Evolutionary conservation across 2,888 invertebrate species (phyloP).

Genomic region (Nyleta sp.): DNA sequence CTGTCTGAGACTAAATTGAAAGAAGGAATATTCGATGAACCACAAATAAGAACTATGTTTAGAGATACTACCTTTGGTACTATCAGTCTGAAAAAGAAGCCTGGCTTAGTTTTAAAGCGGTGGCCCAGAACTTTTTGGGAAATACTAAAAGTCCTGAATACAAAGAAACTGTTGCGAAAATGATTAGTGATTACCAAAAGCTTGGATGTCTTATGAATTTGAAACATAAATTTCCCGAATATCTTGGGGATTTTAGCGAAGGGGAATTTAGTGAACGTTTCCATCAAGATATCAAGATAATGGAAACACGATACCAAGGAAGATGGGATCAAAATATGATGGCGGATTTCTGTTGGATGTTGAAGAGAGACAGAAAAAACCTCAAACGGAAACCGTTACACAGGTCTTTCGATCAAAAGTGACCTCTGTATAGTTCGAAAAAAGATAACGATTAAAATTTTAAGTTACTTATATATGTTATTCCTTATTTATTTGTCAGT

Average conservation of each 20-base stretch:
- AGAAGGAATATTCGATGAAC: constrained; percentile 24
- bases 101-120: constrained; percentile 48
- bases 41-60: constrained; percentile 23
- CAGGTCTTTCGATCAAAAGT: constrained; percentile 24
- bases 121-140: constrained; percentile 30
- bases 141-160: constrained; percentile 34
- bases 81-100: constrained; percentile 29
- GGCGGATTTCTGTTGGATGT: constrained; percentile 28
- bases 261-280: constrained; percentile 24
- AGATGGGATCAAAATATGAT: constrained; percentile 26
- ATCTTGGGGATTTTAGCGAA: constrained; percentile 30
- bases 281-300: constrained; percentile 15
- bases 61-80: background rate
- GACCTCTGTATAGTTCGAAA: constrained; percentile 17
- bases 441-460: constrained; percentile 10
- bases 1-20: constrained; percentile 34
- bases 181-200: constrained; percentile 14
- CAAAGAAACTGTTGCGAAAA: constrained; percentile 24
- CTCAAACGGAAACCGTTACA: constrained; percentile 21
- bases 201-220: too few relatives aligned
- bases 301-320: constrained; percentile 29
- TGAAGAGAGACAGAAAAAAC: constrained; percentile 28
- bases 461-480: constrained; percentile 1
- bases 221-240: constrained; percentile 27
- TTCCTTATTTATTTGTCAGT: constrained; percentile 4